Evolutionary conservation across 1,140 invertebrate species (phyloP), one percentile per base, ranked within the genome.

Genomic region (Eupeodes corollae): DNA sequence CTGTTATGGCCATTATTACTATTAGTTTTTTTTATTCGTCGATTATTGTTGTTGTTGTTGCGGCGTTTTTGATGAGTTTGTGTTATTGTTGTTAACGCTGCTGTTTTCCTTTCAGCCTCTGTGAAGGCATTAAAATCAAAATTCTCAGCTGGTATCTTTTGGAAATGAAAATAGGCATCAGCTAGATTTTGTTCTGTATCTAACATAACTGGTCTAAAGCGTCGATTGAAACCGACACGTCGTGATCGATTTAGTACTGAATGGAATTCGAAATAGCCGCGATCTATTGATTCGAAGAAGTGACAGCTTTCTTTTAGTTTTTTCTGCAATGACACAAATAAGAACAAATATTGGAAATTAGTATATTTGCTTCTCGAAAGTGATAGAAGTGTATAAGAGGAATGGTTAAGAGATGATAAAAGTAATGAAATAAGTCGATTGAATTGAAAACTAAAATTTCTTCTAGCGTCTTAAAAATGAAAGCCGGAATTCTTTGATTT

Each of bases 251-350:
- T 61, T 45, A 65, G 57, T 39, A 58, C 57, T 37, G 55, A 53
- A 11, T 47, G 52, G 13, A 50, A 66, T 33, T 55, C 47, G 30
- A 51, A 53, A 47, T 63, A 53, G 10, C 63, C 63, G n/a, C 43
- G 50, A 38, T 57, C 51, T 43, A 66, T 46, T 8, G 33, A 45
- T 53, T 66, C 63, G 13, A 34, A 56, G 49, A 66, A 66, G 46
- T 66, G 63, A 38, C 63, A 66, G 33, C 63, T 60, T 34, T 58
- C 54, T 52, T 58, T 61, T 51, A 50, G 58, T 53, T 56, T 59
- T 66, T 47, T 65, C 63, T 66, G 38, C n/a, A 45, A 42, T 41
- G n/a, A 30, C 32, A 44, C 18, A 46, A 42, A 33, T 13, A 19
- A 16, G 38, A 49, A 12, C 13, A 33, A 32, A 12, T 35, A 35